Conservation (phyloP, 2,113 vertebrate species). For the Lichenostomus cassidix region DNA sequence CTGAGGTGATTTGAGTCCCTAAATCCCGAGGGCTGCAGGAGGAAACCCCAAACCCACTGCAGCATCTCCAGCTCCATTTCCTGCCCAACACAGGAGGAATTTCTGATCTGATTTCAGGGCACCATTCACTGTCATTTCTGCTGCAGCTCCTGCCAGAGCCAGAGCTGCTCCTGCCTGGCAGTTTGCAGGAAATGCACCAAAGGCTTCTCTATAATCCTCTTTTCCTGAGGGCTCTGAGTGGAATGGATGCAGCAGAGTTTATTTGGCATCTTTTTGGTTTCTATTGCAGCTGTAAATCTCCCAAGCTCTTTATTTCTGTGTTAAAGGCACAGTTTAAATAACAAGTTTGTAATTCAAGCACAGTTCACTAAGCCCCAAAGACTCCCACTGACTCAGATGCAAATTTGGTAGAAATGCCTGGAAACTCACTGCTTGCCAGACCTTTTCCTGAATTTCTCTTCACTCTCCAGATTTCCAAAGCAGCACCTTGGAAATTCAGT, state of each 20-base stretch:
- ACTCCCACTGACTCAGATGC: slow-evolving; percentile 28
- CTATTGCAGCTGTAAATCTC: not conserved
- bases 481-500: not conserved
- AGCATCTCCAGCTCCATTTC: not conserved
- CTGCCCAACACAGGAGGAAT: not conserved
- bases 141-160: not conserved
- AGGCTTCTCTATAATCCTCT: not conserved
- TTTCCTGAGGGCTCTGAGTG: not conserved
- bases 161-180: not conserved
- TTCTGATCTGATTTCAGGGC: not conserved
- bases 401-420: not conserved
- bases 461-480: not conserved
- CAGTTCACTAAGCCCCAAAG: slow-evolving; percentile 21
- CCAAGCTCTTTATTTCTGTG: not conserved
- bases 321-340: slow-evolving; percentile 1
- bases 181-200: not conserved
- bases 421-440: not conserved
- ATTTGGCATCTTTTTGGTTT: not conserved
- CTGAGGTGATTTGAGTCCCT: not conserved
- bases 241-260: rapidly evolving
- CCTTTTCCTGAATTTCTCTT: not conserved
- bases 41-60: not conserved
- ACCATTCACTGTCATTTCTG: not conserved
- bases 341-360: slow-evolving; percentile 18
- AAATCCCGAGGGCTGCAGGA: not conserved